A percentile compares a stretch with the other conserved stretches of the same genome.
Evolutionary conservation across 2,888 invertebrate species (phyloP).

Genomic region (Polydrusus tereticollis): DNA sequence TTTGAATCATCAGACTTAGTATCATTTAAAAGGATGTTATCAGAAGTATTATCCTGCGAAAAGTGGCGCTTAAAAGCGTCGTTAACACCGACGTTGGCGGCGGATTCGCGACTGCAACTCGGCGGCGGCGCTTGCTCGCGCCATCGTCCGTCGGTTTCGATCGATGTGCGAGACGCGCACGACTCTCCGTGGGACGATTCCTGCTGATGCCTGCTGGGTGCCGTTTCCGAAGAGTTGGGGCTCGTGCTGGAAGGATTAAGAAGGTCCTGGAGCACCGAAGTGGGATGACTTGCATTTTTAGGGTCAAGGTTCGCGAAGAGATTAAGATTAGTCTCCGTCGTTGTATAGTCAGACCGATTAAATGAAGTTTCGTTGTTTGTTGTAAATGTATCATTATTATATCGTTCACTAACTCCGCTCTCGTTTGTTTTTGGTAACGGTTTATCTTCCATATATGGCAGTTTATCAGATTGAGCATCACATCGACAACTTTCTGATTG

Average conservation of each 20-base stretch:
- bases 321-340: neutral
- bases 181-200: conserved; percentile 40
- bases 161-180: conserved; percentile 47
- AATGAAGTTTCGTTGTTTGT: neutral
- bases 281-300: conserved; percentile 16
- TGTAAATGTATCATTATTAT: neutral
- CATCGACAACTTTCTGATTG: too few relatives aligned
- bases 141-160: conserved; percentile 30
- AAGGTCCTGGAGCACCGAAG: conserved; percentile 29
- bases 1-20: conserved; percentile 2
- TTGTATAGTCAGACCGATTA: neutral
- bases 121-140: conserved; percentile 43
- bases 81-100: conserved; percentile 41
- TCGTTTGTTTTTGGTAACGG: too few relatives aligned
- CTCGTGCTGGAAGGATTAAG: conserved; percentile 29
- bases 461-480: too few relatives aligned
- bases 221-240: conserved; percentile 40
- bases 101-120: conserved; percentile 44
- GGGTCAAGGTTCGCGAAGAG: conserved; percentile 12
- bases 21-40: conserved; percentile 27
- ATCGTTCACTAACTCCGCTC: too few relatives aligned
- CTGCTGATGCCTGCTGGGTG: conserved; percentile 31
- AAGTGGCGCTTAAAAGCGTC: conserved; percentile 39
- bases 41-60: conserved; percentile 36
- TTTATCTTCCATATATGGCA: too few relatives aligned